Evolutionary conservation across 2,888 invertebrate species (phyloP).

Genomic region (Lasioglossum lativentre): DNA sequence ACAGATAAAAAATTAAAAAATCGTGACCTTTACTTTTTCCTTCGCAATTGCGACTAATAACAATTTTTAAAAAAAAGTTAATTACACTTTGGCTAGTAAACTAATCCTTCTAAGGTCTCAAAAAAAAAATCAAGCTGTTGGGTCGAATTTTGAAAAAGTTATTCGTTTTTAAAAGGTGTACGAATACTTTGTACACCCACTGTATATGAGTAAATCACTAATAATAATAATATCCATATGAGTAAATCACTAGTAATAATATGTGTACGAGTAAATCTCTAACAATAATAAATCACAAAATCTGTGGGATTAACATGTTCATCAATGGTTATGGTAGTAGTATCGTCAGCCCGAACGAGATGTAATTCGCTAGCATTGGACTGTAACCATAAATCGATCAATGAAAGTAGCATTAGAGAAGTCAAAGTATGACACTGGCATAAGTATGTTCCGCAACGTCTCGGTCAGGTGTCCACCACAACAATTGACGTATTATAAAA

Average conservation of each 20-base stretch:
- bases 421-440: neutral
- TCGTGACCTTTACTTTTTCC: too few relatives aligned
- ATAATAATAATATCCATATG: too few relatives aligned
- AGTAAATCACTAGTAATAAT: neutral
- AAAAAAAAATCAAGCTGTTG: too few relatives aligned
- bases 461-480: constrained; percentile 7
- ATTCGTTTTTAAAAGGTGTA: too few relatives aligned
- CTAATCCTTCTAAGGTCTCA: too few relatives aligned
- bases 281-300: neutral
- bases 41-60: too few relatives aligned
- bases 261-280: neutral
- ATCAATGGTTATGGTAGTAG: neutral
- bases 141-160: too few relatives aligned
- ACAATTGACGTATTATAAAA: constrained; percentile 15
- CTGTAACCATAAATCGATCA: neutral
- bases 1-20: too few relatives aligned
- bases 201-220: too few relatives aligned
- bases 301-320: neutral
- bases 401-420: neutral
- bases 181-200: too few relatives aligned
- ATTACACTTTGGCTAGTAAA: too few relatives aligned
- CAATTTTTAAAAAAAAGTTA: too few relatives aligned
- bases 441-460: constrained; percentile 10
- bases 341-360: neutral
- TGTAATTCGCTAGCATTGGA: neutral